These are phyloP conservation scores for Pristionchus arcanus DNA, from an alignment of 2,888 invertebrate species.

Conservation along the genomic window DNA sequence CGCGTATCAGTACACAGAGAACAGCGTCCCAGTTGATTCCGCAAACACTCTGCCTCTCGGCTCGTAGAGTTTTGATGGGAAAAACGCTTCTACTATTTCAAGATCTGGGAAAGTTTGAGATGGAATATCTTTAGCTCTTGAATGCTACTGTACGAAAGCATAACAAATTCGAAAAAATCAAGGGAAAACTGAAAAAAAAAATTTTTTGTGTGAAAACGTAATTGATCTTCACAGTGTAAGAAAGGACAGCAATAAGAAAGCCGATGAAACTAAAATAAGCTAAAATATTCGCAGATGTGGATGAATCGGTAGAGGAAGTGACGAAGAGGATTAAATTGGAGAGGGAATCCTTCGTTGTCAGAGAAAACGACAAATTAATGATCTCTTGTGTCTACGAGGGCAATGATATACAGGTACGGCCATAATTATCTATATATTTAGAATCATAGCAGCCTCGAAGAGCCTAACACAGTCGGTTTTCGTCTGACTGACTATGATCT, in stretches of 20 bases:
- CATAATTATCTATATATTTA: too few species aligned
- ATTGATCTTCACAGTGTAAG: too few species aligned
- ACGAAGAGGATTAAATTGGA: slow-evolving; percentile 40
- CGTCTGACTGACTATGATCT: too few species aligned
- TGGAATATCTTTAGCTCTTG: neutral
- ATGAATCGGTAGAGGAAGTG: slow-evolving; percentile 23
- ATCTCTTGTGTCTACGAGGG: slow-evolving; percentile 67
- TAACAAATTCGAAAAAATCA: neutral
- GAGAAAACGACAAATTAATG: slow-evolving; percentile 56
- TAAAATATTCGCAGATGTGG: neutral
- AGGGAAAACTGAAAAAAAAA: too few species aligned
- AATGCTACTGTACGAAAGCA: neutral
- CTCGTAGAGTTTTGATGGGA: slow-evolving; percentile 33
- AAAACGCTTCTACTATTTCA: slow-evolving; percentile 46
- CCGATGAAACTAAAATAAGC: neutral
- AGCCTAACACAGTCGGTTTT: too few species aligned
- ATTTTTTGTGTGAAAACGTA: too few species aligned
- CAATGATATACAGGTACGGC: slow-evolving; percentile 62
- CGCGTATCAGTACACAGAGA: slow-evolving; percentile 45
- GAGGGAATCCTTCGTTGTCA: slow-evolving; percentile 48
- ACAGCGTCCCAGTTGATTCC: slow-evolving; percentile 15
- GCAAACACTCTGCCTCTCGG: neutral
- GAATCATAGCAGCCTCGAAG: too few species aligned
- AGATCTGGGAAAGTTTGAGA: slow-evolving; percentile 12
- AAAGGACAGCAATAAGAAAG: too few species aligned